Base-by-base conservation (phyloP, 2,797 vertebrate genomes). In the Urophycis tenuis region DNA sequence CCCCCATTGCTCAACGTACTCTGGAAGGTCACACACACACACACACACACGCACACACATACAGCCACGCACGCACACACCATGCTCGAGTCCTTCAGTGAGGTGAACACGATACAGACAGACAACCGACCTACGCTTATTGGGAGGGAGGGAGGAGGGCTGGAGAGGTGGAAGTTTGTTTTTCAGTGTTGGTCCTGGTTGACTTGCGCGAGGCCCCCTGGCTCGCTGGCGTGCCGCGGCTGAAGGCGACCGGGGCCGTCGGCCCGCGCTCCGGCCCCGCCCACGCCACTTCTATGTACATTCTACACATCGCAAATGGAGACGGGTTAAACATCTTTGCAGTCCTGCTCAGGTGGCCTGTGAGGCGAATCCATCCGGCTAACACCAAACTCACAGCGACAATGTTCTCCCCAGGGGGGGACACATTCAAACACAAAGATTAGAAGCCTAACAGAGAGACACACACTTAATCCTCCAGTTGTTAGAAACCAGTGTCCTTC, bases 401-500 rank as follows among this genome's bases (percentile, higher is more conserved):
- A n/a, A 60, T 60, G 53, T 60, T 9, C 22, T 60, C 53, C 53
- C 22, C 53, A 60, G 53, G 64, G 74, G 74, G 78, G 74, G 73
- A 69, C 64, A 88, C 78, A 82, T 78, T 81, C 74, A 84, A 85
- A 80, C 78, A 79, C 69, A 82, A 82, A 75, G 74, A 83, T 81
- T 77, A 39, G 72, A 81, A 73, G 69, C 71, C 72, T 75, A 74
- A 79, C 73, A 35, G 39, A 78, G 76, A 70, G 22, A 67, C 60
- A 67, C 75, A 84, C 81, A 80, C 77, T 77, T 85, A 84, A 87
- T 77, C 85, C 87, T 89, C 87, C 87, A 89, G 84, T 87, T 90
- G 30, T 85, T 71, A 74, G 81, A 85, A 85, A 88, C 86, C 86
- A 90, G 89, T 91, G 88, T 91, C 77, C 82, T 89, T 85, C 87